Evolutionary conservation across 2,113 vertebrate species (phyloP), one percentile per base, ranked within the genome.

Genomic region (Protobothrops mucrosquamatus): DNA sequence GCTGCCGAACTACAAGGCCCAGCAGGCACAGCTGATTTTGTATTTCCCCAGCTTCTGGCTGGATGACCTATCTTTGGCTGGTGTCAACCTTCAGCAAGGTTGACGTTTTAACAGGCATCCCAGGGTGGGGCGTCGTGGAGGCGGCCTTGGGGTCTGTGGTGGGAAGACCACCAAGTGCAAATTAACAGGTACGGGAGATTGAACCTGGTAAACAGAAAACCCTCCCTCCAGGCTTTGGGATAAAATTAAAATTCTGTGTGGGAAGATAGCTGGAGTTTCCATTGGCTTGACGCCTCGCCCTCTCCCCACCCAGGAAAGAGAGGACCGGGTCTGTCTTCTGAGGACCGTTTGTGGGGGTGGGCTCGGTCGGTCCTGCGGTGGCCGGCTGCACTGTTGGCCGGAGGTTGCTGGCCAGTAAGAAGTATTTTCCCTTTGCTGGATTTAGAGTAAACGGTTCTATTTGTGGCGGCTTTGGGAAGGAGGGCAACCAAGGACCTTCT

Each of bases 181-280:
- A 97, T 98, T 98, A 98, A 98, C 97, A 98, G 98, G 97, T 98
- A 96, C 95, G 97, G 97, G 97, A 97, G 97, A 97, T 97, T 97
- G 18, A 96, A 96, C 95, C 96, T 96, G 96, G 96, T 95, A 97
- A 97, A 98, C 97, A 97, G 90, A 85, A 57, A 57, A 20, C 6
- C 56, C 90, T 64, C 96, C 97, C 97, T 97, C 97, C 90, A 95
- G 96, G 97, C 97, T 96, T 96, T 98, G 97, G 97, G 96, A 98
- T 97, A 97, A 97, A 98, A 98, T 98, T 97, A 97, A 97, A 97
- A 97, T 97, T 97, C 97, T 98, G 96, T 97, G 97, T 98, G 97
- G 97, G 43, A 97, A 97, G 96, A 92, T 94, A 97, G 95, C 94
- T 97, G 6, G 52, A 95, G 96, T 97, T 98, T 97, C 97, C 95